Evolutionary conservation across 2,888 invertebrate species (phyloP), one percentile per base, ranked within the genome.

Genomic region (Ochropacha duplaris): DNA sequence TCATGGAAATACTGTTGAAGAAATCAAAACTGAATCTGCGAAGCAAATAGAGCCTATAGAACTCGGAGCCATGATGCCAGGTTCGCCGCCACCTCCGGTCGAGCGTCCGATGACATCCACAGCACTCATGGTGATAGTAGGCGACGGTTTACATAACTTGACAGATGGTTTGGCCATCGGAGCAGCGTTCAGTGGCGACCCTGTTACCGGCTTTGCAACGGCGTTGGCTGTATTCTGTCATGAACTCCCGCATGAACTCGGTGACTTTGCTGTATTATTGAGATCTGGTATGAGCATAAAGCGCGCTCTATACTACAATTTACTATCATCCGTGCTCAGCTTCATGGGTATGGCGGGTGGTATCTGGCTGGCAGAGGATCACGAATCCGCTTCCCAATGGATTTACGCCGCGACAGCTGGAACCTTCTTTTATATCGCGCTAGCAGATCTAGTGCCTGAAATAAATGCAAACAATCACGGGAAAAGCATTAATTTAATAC

Each of bases 121-220:
- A 12, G 96, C 96, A 0, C 95, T 96, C 75, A 96, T 97, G 95
- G 96, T 97, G 44, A 94, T 97, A 57, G 94, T 96, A 44, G 97
- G 97, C 0, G 97, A 97, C 80, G 96, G 96, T 0, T 84, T 97
- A 56, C 97, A 97, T 76, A 97, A 97, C 85, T 92, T 97, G 62
- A 96, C 96, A 19, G 97, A 97, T 79, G 97, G 97, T 0, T 83
- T 97, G 57, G 96, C 97, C 1, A 96, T 97, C 62, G 97, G 96
- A 2, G 96, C 96, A 6, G 96, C 96, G 0, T 97, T 96, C 82
- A 95, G 95, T 59, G 94, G 94, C 56, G 95, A 95, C 72, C 94
- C 96, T 8, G 95, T 95, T 0, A 95, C 96, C 0, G 96, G 96
- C 1, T 91, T 97, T 61, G 96, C 96, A 50, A 96, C 97, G 8